A percentile compares a stretch with the other conserved stretches of the same genome.
phyloP scores from a whole-genome alignment of 2,797 vertebrate species.

The Scyliorhinus canicula region DNA sequence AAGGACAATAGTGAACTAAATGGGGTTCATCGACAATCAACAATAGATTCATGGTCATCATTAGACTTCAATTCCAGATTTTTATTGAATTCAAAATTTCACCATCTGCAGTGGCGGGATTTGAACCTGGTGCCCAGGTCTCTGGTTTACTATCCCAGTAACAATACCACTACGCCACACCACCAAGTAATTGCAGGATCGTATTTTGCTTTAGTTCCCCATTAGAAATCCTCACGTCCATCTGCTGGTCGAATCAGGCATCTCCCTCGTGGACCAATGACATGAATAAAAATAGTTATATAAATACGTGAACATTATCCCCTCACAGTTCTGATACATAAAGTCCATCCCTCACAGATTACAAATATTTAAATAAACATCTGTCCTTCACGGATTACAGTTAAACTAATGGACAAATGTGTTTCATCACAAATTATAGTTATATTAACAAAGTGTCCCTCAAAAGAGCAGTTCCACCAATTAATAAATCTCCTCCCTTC shows the following conservation, averaged over 20 bases:
- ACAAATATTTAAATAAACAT: not conserved
- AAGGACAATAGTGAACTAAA: too few species aligned
- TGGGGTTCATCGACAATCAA: too few species aligned
- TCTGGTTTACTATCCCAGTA: too few species aligned
- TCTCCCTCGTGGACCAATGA: not conserved
- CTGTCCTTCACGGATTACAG: not conserved
- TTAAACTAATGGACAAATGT: not conserved
- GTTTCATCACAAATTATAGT: not conserved
- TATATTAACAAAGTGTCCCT: not conserved
- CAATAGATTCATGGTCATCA: too few species aligned
- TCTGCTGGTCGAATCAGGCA: not conserved
- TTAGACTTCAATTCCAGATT: too few species aligned
- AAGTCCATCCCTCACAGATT: not conserved
- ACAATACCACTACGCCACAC: too few species aligned
- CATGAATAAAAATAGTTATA: too few species aligned
- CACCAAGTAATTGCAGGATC: too few species aligned
- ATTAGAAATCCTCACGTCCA: not conserved
- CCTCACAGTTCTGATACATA: not conserved
- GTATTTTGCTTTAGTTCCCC: not conserved
- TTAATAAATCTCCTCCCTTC: not conserved
- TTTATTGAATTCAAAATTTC: too few species aligned
- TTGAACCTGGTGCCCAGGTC: too few species aligned
- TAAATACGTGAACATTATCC: too few species aligned
- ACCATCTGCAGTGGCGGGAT: too few species aligned
- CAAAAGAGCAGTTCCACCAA: not conserved